Evolutionary conservation across 1,140 invertebrate species (phyloP), one percentile per base, ranked within the genome.

Genomic region (Neelides sp.): DNA sequence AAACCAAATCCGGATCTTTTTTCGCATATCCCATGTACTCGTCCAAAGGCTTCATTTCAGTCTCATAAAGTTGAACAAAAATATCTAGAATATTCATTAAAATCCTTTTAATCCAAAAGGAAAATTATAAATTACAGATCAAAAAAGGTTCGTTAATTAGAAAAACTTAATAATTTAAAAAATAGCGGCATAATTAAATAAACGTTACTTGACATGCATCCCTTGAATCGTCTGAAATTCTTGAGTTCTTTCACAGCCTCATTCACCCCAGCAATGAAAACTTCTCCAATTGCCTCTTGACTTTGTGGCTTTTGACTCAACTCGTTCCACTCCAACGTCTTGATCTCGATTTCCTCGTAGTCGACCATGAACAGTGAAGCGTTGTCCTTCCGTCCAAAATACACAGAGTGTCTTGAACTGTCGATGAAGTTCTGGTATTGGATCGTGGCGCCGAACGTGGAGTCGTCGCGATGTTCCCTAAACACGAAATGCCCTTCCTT

Each of bases 11-110:
- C 41, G 80, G 76, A 39, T 79, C 82, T 27, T 78, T 79, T 59
- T 83, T 82, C 2, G 80, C 85, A 64, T 85, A 87, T 4, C 85
- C 67, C 83, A 89, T 87, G 64, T 89, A 89, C 63, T 89, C 85
- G 66, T 87, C 84, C 35, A 88, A 65, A 3, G 85, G 83, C 61
- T 84, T 85, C 82, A 87, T 86, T 42, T 75, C 72, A 28, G 79
- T 73, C 48, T 77, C 76, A 61, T 86, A 85, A 47, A 89, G 77
- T 66, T 82, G 77, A 53, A 87, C 76, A 44, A 83, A 79, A 35
- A 88, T 80, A 67, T 89, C 83, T 86, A 66, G 17, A 42, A 40
- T 58, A 64, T 57, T 26, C n/a, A 34, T 47, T 26, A n/a, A n/a
- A 35, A 12, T 4, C 12, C 34, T 45, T 24, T 8, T 12, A 15